A percentile compares a stretch with the other conserved stretches of the same genome.
Evolutionary conservation across 2,797 vertebrate genomes (phyloP).

Genomic region (Telmatherina bonti): DNA sequence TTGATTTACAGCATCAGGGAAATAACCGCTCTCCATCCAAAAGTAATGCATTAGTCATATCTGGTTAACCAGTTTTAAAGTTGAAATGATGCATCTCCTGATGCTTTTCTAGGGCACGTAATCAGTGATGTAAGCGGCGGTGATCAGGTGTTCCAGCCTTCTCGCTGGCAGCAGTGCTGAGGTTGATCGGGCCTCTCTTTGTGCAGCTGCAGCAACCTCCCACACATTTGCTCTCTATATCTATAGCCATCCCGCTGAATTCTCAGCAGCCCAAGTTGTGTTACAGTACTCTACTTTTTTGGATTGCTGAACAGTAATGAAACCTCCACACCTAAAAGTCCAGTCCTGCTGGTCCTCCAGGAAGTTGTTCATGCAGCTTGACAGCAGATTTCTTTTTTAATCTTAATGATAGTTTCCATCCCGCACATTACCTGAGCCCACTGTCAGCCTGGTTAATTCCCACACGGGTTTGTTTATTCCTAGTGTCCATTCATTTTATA

Average conservation of each 20-base stretch:
- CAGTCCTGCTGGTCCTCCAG: constrained; percentile 26
- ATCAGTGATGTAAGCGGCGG: constrained; percentile 65
- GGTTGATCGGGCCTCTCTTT: constrained; percentile 55
- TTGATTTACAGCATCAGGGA: constrained; percentile 63
- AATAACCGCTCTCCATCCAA: constrained; percentile 46
- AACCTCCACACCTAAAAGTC: constrained; percentile 23
- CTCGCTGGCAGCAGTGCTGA: constrained; percentile 53
- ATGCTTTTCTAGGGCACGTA: constrained; percentile 57
- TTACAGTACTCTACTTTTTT: constrained; percentile 28
- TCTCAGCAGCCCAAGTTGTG: constrained; percentile 34
- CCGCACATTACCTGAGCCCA: not conserved
- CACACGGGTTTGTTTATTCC: not conserved
- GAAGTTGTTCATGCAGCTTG: constrained; percentile 12
- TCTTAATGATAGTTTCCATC: not conserved
- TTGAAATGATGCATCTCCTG: constrained; percentile 63
- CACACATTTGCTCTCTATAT: constrained; percentile 61
- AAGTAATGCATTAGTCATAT: constrained; percentile 64
- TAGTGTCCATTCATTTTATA: constrained; percentile 3
- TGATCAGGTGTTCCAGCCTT: constrained; percentile 68
- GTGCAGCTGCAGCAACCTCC: constrained; percentile 57
- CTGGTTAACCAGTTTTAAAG: constrained; percentile 62
- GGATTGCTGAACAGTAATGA: constrained; percentile 13
- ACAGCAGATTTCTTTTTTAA: constrained; percentile 7
- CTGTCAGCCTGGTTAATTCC: constrained; percentile 11
- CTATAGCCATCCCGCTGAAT: constrained; percentile 47